Base-by-base conservation (phyloP, 2,888 invertebrate genomes). In the Steromphala cineraria region DNA sequence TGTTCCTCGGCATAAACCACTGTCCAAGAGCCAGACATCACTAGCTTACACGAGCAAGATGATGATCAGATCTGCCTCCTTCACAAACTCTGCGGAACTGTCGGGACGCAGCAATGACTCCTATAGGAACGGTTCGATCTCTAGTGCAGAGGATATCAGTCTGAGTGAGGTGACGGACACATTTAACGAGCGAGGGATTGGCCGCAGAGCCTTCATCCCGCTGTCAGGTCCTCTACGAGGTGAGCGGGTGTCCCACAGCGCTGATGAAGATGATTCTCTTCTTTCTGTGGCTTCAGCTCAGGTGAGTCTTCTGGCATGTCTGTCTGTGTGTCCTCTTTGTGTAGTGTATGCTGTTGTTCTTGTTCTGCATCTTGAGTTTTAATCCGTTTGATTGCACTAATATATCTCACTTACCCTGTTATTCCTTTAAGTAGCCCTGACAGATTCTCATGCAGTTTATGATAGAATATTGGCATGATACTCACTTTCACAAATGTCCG, bases 31-130 rank as follows among this genome's bases (percentile, higher is more conserved):
- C 81, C 83, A 46, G 67, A 78, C 15, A 80, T 82, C 67, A 81
- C 67, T 31, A 40, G 82, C 83, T 71, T 80, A 76, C 53, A 67
- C 78, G 36, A 83, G 83, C 62, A 79, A 84, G 46, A 84, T 86
- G 76, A 89, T 91, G 85, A 87, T 86, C 2, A 81, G 90, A 15
- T 91, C 91, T 71, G 89, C 91, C 36, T 91, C 90, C 10, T 90
- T 89, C 84, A 89, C 88, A 28, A 90, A 90, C 84, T 82, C 89
- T 71, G 84, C 77, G 28, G 89, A 89, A n/a, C 71, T 85, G 13
- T 82, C 80, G 15, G 78, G 78, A 4, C 86, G 79, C 46, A 81
- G 81, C 21, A 78, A 81, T 21, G 81, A 79, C 40, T 75, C 82
- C 0, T 80, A 80, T 53, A 84, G 86, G 53, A 84, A 82, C 79